Evolutionary conservation across 2,113 vertebrate species (phyloP).

Genomic region (Lepus europaeus): DNA sequence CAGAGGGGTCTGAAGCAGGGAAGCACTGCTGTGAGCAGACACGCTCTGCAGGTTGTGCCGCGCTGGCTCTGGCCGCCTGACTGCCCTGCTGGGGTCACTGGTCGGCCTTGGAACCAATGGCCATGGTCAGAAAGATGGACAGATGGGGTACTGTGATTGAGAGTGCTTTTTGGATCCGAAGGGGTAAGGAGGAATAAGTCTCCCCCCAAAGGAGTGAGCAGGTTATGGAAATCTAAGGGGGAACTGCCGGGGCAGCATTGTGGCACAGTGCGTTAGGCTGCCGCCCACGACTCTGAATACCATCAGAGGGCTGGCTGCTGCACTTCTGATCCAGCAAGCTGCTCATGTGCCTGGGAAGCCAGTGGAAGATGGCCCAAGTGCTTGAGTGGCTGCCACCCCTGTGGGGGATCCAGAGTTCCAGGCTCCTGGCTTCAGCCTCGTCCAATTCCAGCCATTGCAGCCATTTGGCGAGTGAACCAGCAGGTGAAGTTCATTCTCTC

Average conservation of each 20-base stretch:
- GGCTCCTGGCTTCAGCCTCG: too few relatives aligned
- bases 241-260: background rate
- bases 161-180: background rate
- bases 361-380: too few relatives aligned
- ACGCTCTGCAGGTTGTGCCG: background rate
- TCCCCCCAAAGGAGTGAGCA: background rate
- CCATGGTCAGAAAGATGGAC: background rate
- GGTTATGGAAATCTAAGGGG: background rate
- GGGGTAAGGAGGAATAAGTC: background rate
- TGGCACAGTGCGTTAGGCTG: too few relatives aligned
- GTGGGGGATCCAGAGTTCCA: too few relatives aligned
- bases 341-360: too few relatives aligned
- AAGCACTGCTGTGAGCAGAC: background rate
- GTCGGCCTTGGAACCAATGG: background rate
- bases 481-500: too few relatives aligned
- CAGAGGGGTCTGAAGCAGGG: background rate
- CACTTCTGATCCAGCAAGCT: too few relatives aligned
- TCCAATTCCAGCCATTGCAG: too few relatives aligned
- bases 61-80: background rate
- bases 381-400: too few relatives aligned
- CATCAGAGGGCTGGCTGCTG: too few relatives aligned
- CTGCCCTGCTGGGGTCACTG: background rate
- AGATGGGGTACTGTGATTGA: background rate
- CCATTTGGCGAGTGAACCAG: too few relatives aligned
- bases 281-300: too few relatives aligned